A percentile compares a stretch with the other conserved stretches of the same genome.
Evolutionary conservation across 2,888 invertebrate species (phyloP).

Genomic region (Leptura quadrifasciata): DNA sequence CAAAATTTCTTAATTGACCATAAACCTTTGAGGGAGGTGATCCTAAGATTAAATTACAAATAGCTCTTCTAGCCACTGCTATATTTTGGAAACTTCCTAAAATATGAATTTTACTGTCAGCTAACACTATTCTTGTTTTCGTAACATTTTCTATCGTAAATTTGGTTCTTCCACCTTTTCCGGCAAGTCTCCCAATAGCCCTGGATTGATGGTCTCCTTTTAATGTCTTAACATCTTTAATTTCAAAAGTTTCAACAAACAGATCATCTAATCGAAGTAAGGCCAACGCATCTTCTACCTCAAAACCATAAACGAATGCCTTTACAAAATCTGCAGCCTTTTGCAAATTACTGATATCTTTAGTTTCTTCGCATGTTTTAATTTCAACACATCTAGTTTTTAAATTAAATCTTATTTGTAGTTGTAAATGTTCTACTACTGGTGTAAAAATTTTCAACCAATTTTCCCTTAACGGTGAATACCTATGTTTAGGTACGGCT

Average conservation of each 20-base stretch:
- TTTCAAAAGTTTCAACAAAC: constrained; percentile 97
- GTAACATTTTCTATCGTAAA: constrained; percentile 99
- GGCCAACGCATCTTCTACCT: constrained; percentile 97
- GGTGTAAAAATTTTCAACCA: constrained; percentile 99
- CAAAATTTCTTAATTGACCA: constrained; percentile 92
- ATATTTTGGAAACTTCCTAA: constrained; percentile 98
- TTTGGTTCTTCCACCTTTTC: constrained; percentile 97
- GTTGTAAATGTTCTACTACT: constrained; percentile 93
- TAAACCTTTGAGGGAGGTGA: constrained; percentile 99
- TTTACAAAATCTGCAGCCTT: constrained; percentile 98
- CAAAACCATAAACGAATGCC: constrained; percentile 97
- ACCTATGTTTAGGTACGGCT: constrained; percentile 94
- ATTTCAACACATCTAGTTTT: constrained; percentile 94
- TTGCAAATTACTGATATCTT: constrained; percentile 93
- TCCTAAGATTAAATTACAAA: constrained; percentile 97
- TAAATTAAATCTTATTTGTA: constrained; percentile 96
- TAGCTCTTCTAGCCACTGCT: constrained; percentile 92
- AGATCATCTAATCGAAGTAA: constrained; percentile 95
- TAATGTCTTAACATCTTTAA: constrained; percentile 96
- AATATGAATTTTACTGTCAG: constrained; percentile 97
- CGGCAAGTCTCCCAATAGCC: constrained; percentile 97
- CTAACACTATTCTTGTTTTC: constrained; percentile 97
- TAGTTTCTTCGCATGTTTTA: constrained; percentile 81
- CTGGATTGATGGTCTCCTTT: constrained; percentile 96
- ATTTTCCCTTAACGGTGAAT: constrained; percentile 94